These are phyloP conservation scores for Caenorhabditis sulstoni DNA, from an alignment of 2,888 invertebrate genomes.

Conservation along the genomic window DNA sequence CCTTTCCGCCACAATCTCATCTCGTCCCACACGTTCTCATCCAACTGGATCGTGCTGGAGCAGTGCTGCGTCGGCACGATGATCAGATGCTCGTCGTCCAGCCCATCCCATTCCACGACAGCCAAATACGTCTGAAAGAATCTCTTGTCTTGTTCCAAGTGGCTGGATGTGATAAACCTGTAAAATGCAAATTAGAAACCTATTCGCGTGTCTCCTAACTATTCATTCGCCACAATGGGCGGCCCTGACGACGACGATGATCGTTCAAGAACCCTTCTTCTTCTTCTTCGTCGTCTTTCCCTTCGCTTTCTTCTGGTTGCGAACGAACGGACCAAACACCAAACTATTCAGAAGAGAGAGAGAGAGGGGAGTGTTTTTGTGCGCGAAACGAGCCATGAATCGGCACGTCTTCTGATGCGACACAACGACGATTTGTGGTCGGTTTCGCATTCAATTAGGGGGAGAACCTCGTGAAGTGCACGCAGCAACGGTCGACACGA, in stretches of 20 bases:
- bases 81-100: slow-evolving; percentile 90
- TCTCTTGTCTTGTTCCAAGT: neutral
- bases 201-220: slow-evolving; percentile 14
- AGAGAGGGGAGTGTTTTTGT: neutral
- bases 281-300: too few species aligned
- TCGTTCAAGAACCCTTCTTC: slow-evolving; percentile 30
- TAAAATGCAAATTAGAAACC: slow-evolving; percentile 21
- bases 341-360: slow-evolving; percentile 20
- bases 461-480: slow-evolving; percentile 12
- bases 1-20: slow-evolving; percentile 87
- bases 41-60: slow-evolving; percentile 89
- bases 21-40: slow-evolving; percentile 96
- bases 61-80: slow-evolving; percentile 88
- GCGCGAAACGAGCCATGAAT: neutral
- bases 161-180: slow-evolving; percentile 17
- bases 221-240: slow-evolving; percentile 32
- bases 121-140: slow-evolving; percentile 86
- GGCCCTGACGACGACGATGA: slow-evolving; percentile 17
- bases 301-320: too few species aligned
- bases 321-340: too few species aligned
- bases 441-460: slow-evolving; percentile 9
- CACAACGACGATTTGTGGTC: slow-evolving; percentile 32
- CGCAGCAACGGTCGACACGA: slow-evolving; percentile 5
- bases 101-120: slow-evolving; percentile 88
- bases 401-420: slow-evolving; percentile 25